A percentile compares a stretch with the other conserved stretches of the same genome.
Evolutionary conservation across 2,797 vertebrate species (phyloP).

Genomic region (Propithecus perrieri): DNA sequence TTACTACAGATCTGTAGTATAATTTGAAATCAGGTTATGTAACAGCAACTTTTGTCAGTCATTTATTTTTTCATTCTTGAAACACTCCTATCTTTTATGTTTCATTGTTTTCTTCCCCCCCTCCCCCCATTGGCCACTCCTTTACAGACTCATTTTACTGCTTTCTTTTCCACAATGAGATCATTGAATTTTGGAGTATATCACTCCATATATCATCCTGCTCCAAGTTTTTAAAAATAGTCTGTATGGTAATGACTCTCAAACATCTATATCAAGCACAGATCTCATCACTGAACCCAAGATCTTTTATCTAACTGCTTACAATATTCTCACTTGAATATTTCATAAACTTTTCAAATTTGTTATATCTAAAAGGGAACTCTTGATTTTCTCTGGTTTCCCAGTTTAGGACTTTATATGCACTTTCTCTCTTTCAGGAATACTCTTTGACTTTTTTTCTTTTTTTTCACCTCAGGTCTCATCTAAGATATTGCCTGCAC

Average conservation of each 20-base stretch:
- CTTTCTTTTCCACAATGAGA: background rate
- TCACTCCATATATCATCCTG: background rate
- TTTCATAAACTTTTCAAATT: background rate
- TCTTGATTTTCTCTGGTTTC: background rate
- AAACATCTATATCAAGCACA: background rate
- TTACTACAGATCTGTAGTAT: background rate
- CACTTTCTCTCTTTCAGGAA: background rate
- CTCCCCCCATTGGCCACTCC: background rate
- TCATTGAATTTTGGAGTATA: background rate
- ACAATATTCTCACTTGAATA: background rate
- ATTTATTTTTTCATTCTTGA: background rate
- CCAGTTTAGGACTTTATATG: background rate
- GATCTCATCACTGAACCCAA: background rate
- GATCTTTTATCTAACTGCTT: background rate
- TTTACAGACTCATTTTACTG: background rate
- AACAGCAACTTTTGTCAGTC: background rate
- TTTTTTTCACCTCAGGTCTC: background rate
- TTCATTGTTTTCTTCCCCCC: background rate
- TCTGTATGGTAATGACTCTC: background rate
- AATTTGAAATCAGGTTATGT: background rate
- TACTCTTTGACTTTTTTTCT: background rate
- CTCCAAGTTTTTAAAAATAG: background rate
- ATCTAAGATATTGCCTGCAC: background rate
- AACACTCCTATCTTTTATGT: background rate
- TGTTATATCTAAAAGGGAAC: background rate